A percentile compares a stretch with the other conserved stretches of the same genome.
Conservation (phyloP, 2,113 vertebrate species). For the Eurystomus gularis region DNA sequence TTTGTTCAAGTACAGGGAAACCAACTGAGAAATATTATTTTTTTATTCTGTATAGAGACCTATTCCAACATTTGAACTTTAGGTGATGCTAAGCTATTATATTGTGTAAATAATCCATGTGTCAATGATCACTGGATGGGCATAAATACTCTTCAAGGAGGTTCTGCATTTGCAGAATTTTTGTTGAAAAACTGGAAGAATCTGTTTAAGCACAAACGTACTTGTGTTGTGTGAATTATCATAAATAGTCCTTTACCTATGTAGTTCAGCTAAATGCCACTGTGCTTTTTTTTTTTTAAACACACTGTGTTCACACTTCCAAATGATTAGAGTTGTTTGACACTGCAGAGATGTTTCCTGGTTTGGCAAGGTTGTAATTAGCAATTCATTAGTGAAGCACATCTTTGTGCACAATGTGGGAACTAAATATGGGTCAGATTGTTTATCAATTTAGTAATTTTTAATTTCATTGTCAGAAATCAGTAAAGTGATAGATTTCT, state of each 20-base stretch:
- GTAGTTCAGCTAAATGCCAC: background rate
- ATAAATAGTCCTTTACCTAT: background rate
- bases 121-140: background rate
- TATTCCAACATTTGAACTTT: background rate
- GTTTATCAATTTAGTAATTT: background rate
- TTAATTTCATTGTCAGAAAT: constrained; percentile 20
- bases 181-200: background rate
- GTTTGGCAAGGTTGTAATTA: background rate
- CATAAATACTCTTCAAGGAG: background rate
- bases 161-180: background rate
- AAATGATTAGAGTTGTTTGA: background rate
- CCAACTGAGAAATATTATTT: background rate
- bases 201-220: background rate
- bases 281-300: background rate
- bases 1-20: background rate
- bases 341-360: background rate
- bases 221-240: background rate
- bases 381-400: background rate
- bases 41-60: background rate
- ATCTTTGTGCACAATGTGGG: background rate
- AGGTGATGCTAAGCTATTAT: background rate
- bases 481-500: background rate
- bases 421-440: background rate
- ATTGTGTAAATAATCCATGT: background rate
- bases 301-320: background rate